A percentile compares a stretch with the other conserved stretches of the same genome.
Evolutionary conservation across 2,113 vertebrate genomes (phyloP).

Genomic region (Promerops cafer): DNA sequence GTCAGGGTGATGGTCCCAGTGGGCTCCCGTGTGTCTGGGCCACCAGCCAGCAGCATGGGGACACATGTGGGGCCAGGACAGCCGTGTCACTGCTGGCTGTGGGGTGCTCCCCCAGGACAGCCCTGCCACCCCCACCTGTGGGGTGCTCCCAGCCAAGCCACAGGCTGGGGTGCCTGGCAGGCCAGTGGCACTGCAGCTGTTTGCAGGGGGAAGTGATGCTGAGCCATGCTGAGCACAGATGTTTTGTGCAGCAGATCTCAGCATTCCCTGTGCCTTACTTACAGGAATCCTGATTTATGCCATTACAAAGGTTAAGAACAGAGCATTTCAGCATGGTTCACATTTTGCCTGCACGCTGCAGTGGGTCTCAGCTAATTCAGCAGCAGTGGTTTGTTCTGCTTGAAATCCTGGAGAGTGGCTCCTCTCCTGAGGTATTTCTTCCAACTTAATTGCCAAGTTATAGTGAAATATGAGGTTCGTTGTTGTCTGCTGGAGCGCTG

Average conservation of each 20-base stretch:
- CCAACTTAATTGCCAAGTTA: slow-evolving; percentile 39
- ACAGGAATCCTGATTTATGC: neutral
- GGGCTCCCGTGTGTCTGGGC: accelerated
- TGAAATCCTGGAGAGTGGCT: slow-evolving; percentile 21
- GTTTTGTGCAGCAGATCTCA: neutral
- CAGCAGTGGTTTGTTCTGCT: slow-evolving; percentile 14
- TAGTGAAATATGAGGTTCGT: slow-evolving; percentile 51
- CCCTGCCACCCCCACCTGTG: neutral
- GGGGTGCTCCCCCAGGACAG: neutral
- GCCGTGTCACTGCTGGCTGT: accelerated
- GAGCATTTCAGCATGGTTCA: neutral
- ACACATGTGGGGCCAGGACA: accelerated
- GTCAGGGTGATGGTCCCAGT: neutral
- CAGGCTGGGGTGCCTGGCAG: accelerated
- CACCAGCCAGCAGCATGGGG: accelerated
- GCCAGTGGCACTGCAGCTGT: accelerated
- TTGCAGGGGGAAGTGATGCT: neutral
- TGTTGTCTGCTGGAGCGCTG: slow-evolving; percentile 34
- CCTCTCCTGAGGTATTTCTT: slow-evolving; percentile 22
- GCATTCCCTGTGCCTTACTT: neutral
- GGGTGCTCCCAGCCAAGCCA: neutral
- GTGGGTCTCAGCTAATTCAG: slow-evolving; percentile 17
- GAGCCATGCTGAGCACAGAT: accelerated
- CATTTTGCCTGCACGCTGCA: neutral
- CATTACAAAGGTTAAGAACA: neutral